Base-by-base conservation (phyloP, 2,113 vertebrate species). In the Craseonycteris thonglongyai region DNA sequence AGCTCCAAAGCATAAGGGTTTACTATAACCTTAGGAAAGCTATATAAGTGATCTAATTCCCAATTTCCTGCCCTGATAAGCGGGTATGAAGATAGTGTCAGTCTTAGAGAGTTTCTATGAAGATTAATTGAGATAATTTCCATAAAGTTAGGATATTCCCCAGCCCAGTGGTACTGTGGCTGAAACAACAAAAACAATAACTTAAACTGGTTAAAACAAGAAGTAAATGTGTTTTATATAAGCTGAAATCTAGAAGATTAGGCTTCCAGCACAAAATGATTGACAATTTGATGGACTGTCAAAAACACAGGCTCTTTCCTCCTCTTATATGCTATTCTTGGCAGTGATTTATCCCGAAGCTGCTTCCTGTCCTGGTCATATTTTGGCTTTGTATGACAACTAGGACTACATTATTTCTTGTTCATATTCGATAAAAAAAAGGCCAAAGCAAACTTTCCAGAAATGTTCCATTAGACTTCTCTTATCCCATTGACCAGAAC, bases 391-490 rank as follows among this genome's bases (percentile, higher is more conserved):
- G 21, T 63, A 38, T 42, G 42, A 8, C 49, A 94, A 68, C 42
- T 28, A 91, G 40, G 69, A 89, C 72, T 78, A 79, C 68, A 61
- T 82, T 79, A 74, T 68, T 96, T 95, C 58, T 83, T 75, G 14
- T 63, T 90, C 81, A 26, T 93, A 40, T 71, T 96, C 28, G 95
- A 51, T 35, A 87, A 79, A n/a, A 90, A 87, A 94, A 87, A 94
- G 45, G 28, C 51, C 18, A 72, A 90, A 15, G 33, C 30, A 92
- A 85, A 82, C 35, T 81, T 93, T 90, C 61, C 40, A 72, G 51
- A 90, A 78, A 30, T 24, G 42, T 95, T 83, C 45, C 35, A 65
- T 16, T 33, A 91, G 11, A 33, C 1, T 91, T 74, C n/a, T n/a
- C 1, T 58, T 51, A 81, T 80, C 2, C 11, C 28, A 83, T 61